Base-by-base conservation (phyloP, 2,888 invertebrate genomes). In the Girardia tigrina region DNA sequence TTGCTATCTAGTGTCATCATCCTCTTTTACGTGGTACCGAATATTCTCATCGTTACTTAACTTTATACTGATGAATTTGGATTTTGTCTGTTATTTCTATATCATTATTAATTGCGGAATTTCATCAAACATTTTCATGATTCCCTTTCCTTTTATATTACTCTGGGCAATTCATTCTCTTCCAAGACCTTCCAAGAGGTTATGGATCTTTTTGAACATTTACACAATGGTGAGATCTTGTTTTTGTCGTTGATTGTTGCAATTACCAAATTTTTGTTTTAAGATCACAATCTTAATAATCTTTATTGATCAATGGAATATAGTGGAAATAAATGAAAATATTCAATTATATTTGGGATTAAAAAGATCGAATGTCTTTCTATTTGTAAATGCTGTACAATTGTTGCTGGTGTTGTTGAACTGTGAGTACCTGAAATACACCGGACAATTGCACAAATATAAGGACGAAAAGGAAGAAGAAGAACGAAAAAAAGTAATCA, bases 401-500 rank as follows among this genome's bases (percentile, higher is more conserved):
- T 56, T 56, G 23, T 2, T 56, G 4, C n/a, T 56, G 20, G 23
- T 56, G 2, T 8, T 56, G n/a, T 23, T 56, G 2, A 56, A 56
- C n/a, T 56, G 56, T 16, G 56, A 56, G 23, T 56, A 56, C 23
- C n/a, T 56, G n/a, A 56, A 56, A 56, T 56, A 56, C n/a, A 56
- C n/a, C 23, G 56, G 56, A 20, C 56, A 56, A 56, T 56, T n/a
- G 56, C 20, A 23, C n/a, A 56, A 56, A 56, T 23, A 56, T 56
- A 56, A 56, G n/a, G n/a, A n/a, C n/a, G n/a, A n/a, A n/a, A n/a
- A n/a, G n/a, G n/a, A n/a, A n/a, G n/a, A n/a, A n/a, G n/a, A n/a
- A n/a, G n/a, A n/a, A n/a, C n/a, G n/a, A n/a, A n/a, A n/a, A n/a
- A n/a, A n/a, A n/a, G n/a, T n/a, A n/a, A n/a, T n/a, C n/a, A n/a